Conservation (phyloP, 1,140 invertebrate genomes). For the Solenopsis fugax region DNA sequence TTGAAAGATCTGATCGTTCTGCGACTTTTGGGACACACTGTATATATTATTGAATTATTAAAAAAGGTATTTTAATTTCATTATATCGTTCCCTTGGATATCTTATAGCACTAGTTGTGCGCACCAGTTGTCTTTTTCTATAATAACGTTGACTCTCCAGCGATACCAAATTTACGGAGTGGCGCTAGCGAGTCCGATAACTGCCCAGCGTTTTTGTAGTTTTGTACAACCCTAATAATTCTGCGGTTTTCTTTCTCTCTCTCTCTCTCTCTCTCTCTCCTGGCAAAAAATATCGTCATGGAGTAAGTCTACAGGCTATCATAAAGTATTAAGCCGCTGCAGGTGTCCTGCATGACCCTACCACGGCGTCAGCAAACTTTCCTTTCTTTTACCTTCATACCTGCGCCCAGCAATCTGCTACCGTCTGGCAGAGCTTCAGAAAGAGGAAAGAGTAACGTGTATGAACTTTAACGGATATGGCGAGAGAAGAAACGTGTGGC, state of each 20-base stretch:
- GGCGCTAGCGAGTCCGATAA: not conserved
- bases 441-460: conserved; percentile 39
- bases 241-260: conserved; percentile 8
- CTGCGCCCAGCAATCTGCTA: conserved; percentile 58
- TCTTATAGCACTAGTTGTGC: not conserved
- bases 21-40: too few relatives aligned
- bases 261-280: not conserved
- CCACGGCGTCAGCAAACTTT: conserved; percentile 68
- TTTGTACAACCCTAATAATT: conserved; percentile 41
- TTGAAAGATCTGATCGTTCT: too few relatives aligned
- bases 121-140: not conserved
- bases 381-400: conserved; percentile 56
- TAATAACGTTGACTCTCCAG: not conserved
- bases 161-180: conserved; percentile 30
- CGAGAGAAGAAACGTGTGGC: conserved; percentile 10
- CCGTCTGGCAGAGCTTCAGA: conserved; percentile 36
- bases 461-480: conserved; percentile 60
- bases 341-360: conserved; percentile 75
- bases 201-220: conserved; percentile 3
- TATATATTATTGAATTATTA: not conserved
- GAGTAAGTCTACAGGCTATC: conserved; percentile 68
- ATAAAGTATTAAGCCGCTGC: conserved; percentile 78
- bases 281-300: conserved; percentile 67
- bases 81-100: not conserved
- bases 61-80: not conserved